Evolutionary conservation across 92 coral and sea anemone species (phyloP).

Genomic region (Palythoa grandiflora): DNA sequence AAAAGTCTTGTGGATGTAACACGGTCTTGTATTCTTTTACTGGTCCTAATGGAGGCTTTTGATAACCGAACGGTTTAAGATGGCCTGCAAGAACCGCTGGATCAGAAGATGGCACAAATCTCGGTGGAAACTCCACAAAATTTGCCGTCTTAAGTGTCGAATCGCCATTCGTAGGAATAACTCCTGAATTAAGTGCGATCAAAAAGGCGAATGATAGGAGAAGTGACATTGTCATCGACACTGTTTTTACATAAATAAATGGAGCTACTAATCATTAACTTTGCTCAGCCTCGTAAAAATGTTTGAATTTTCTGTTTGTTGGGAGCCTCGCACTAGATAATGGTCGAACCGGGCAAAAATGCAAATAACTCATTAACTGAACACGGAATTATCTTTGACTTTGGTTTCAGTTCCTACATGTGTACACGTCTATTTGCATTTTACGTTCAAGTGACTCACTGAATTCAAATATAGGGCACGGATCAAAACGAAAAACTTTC

Average conservation of each 20-base stretch:
- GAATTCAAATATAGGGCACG: too few species aligned
- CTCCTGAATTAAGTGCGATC: not conserved
- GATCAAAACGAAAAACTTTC: too few species aligned
- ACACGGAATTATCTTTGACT: too few species aligned
- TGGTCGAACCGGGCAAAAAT: too few species aligned
- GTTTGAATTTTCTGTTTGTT: too few species aligned
- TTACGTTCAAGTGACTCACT: too few species aligned
- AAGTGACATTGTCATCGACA: not conserved
- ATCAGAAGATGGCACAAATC: conserved; percentile 68
- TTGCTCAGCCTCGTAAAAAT: not conserved
- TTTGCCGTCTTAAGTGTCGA: not conserved
- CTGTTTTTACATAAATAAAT: not conserved
- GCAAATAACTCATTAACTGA: too few species aligned
- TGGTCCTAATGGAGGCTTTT: conserved; percentile 88
- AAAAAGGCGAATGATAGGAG: conserved; percentile 5
- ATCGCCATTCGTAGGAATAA: not conserved
- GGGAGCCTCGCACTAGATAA: too few species aligned
- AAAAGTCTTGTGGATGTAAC: conserved; percentile 86
- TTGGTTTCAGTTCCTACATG: too few species aligned
- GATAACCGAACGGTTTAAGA: conserved; percentile 88
- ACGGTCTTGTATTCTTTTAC: conserved; percentile 82
- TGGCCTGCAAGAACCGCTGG: conserved; percentile 81
- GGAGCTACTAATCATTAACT: not conserved
- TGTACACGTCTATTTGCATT: too few species aligned
- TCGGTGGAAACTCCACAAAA: conserved; percentile 86